These are phyloP conservation scores for Ladona fulva DNA, from an alignment of 1,140 invertebrate species.

Conservation along the genomic window DNA sequence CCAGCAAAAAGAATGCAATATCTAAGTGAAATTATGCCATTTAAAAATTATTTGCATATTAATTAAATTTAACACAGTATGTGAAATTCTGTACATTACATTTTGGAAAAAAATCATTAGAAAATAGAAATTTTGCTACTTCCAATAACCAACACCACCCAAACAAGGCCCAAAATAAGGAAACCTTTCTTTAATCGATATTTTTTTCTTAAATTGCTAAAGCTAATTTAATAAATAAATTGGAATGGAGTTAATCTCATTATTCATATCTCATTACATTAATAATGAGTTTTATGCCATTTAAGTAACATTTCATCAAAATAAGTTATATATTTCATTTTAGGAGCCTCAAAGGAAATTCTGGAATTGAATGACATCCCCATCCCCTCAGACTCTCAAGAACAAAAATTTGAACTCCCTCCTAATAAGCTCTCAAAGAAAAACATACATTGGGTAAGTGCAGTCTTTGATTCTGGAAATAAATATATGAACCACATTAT, in stretches of 20 bases:
- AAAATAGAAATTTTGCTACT: too few species aligned
- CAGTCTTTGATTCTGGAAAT: not conserved
- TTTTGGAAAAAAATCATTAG: too few species aligned
- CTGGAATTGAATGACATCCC: not conserved
- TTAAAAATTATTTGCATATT: too few species aligned
- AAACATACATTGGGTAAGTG: not conserved
- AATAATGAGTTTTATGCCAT: not conserved
- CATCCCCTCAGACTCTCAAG: not conserved
- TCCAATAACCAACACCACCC: too few species aligned
- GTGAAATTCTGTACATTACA: too few species aligned
- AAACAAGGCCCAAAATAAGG: too few species aligned
- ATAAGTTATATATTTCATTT: not conserved
- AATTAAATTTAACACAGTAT: too few species aligned
- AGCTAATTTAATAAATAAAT: not conserved
- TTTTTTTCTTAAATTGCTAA: not conserved
- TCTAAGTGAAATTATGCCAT: too few species aligned
- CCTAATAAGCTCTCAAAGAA: not conserved
- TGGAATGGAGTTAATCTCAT: not conserved
- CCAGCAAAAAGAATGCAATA: too few species aligned
- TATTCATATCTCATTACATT: not conserved
- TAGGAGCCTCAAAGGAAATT: not conserved
- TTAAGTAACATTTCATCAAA: too few species aligned
- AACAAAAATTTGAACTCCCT: not conserved
- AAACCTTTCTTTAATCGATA: not conserved
- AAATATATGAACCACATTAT: too few species aligned